Conservation (phyloP, 2,888 invertebrate species). For the Troides oblongomaculatus region DNA sequence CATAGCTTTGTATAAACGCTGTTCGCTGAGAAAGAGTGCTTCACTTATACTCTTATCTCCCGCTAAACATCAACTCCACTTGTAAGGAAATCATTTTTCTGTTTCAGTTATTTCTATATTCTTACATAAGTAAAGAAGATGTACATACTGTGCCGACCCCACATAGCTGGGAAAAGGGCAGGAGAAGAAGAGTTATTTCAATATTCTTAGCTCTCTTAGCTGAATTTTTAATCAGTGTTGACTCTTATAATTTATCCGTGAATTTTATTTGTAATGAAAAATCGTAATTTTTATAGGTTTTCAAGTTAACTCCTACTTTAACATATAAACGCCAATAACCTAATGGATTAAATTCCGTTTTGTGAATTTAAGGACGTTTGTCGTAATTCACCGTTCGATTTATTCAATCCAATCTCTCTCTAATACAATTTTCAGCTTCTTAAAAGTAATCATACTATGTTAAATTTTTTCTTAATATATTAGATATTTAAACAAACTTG, state of each 20-base stretch:
- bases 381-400: slow-evolving; percentile 35
- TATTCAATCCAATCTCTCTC: slow-evolving; percentile 27
- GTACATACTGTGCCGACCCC: too few relatives aligned
- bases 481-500: not conserved
- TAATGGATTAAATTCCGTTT: not conserved
- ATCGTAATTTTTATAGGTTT: not conserved
- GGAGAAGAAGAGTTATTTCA: not conserved
- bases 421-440: not conserved
- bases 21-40: slow-evolving; percentile 69
- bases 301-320: not conserved
- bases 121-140: not conserved
- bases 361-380: not conserved
- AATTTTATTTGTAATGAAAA: too few relatives aligned
- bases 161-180: too few relatives aligned
- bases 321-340: not conserved
- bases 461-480: not conserved
- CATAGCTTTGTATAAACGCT: slow-evolving; percentile 76
- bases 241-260: too few relatives aligned
- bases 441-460: not conserved
- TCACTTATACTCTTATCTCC: slow-evolving; percentile 67
- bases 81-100: slow-evolving; percentile 57
- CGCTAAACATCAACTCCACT: slow-evolving; percentile 66
- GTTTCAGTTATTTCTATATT: slow-evolving; percentile 10
- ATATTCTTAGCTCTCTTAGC: not conserved
- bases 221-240: too few relatives aligned